phyloP scores from a whole-genome alignment of 2,113 vertebrate genomes.

The Zosterops lateralis region DNA sequence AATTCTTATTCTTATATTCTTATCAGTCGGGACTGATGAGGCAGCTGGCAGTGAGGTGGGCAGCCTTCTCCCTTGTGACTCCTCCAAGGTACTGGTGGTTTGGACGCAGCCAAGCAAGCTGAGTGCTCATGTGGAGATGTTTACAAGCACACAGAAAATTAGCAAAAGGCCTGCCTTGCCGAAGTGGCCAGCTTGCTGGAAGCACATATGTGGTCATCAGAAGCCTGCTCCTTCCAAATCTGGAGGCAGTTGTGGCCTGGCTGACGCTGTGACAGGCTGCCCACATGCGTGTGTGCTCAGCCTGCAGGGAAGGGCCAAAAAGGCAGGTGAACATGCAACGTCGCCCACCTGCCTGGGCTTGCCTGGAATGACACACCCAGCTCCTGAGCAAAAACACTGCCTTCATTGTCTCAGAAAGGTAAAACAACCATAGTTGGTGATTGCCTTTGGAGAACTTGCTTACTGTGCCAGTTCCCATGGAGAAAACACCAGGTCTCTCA shows the following conservation, averaged over 20 bases:
- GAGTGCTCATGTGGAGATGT: not conserved
- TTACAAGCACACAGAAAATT: not conserved
- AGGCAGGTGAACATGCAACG: not conserved
- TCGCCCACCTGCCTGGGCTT: not conserved
- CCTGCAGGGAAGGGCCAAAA: not conserved
- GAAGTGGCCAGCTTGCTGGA: not conserved
- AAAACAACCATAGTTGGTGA: not conserved
- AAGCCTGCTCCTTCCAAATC: not conserved
- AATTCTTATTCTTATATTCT: not conserved
- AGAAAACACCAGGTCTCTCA: not conserved
- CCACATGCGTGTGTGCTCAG: accelerated
- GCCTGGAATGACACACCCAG: not conserved
- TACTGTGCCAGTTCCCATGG: not conserved
- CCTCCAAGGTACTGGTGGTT: not conserved
- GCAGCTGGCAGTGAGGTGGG: not conserved
- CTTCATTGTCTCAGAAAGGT: not conserved
- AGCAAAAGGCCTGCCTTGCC: not conserved
- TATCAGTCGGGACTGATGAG: accelerated
- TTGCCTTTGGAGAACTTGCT: slow-evolving; percentile 16
- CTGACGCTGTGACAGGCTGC: not conserved
- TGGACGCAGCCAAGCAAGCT: not conserved
- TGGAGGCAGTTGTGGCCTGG: not conserved
- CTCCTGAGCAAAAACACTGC: not conserved
- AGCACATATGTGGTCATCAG: not conserved
- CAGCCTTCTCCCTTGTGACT: not conserved